phyloP scores from a whole-genome alignment of 2,797 vertebrate species.

The Danio aesculapii region DNA sequence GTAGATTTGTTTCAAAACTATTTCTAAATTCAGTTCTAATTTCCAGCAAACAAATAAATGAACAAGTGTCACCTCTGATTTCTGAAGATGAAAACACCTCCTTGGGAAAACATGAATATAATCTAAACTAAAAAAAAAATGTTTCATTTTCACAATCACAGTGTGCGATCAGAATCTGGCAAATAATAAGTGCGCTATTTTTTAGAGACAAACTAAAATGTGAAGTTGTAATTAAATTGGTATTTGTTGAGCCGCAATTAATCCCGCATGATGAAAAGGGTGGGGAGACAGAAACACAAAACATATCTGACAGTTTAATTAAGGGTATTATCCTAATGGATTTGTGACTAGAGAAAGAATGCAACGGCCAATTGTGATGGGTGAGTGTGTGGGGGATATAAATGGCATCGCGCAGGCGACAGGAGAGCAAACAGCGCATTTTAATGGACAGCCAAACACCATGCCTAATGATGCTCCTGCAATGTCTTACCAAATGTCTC shows the following conservation, averaged over 20 bases:
- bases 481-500: conserved; percentile 31
- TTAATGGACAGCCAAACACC: conserved; percentile 46
- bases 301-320: conserved; percentile 64
- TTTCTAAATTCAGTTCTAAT: too few species aligned
- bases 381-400: conserved; percentile 37
- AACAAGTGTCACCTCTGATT: too few species aligned
- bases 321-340: conserved; percentile 61
- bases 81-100: too few species aligned
- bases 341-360: conserved; percentile 59
- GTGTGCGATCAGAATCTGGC: not conserved
- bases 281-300: conserved; percentile 56
- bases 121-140: too few species aligned
- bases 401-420: conserved; percentile 24
- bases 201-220: conserved; percentile 31
- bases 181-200: conserved; percentile 33
- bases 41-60: too few species aligned
- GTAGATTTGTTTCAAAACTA: too few species aligned
- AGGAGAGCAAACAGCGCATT: conserved; percentile 39
- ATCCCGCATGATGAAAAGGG: conserved; percentile 49
- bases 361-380: conserved; percentile 54
- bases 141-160: too few species aligned
- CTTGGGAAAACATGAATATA: too few species aligned
- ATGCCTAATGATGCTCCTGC: conserved; percentile 18
- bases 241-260: conserved; percentile 60
- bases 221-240: conserved; percentile 53